Percentiles rank a stretch among this genome's conserved stretches.
Evolutionary conservation across 2,888 invertebrate genomes (phyloP).

Genomic region (Alcis repandata): DNA sequence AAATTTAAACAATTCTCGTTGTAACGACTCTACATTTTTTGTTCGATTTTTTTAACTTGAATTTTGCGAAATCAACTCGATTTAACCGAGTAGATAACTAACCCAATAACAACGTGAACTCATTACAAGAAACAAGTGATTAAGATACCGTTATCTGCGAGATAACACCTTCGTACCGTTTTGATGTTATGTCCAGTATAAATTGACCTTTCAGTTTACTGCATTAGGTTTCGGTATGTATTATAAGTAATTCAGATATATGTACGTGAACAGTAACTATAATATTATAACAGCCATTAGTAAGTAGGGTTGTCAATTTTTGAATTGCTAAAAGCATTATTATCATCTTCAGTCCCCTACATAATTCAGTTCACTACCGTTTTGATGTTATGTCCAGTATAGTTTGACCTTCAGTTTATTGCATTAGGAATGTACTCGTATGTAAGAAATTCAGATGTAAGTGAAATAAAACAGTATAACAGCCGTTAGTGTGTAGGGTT

Average conservation of each 20-base stretch:
- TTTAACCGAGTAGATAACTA: conserved; percentile 41
- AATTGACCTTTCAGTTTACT: conserved; percentile 37
- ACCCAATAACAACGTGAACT: conserved; percentile 54
- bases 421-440: not conserved
- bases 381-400: conserved; percentile 49
- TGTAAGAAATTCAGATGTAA: not conserved
- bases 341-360: too few relatives aligned
- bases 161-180: conserved; percentile 60
- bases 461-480: too few relatives aligned
- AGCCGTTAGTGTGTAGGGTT: too few relatives aligned
- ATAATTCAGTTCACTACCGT: too few relatives aligned
- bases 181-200: conserved; percentile 47
- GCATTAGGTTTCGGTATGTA: not conserved
- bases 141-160: conserved; percentile 67
- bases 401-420: conserved; percentile 39
- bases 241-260: not conserved
- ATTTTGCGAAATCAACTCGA: not conserved
- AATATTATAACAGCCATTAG: too few relatives aligned
- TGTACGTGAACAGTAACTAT: too few relatives aligned
- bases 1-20: too few relatives aligned
- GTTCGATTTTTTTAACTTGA: too few relatives aligned
- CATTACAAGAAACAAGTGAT: conserved; percentile 72
- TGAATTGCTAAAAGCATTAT: too few relatives aligned
- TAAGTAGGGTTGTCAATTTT: too few relatives aligned
- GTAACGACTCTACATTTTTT: too few relatives aligned